A percentile compares a stretch with the other conserved stretches of the same genome.
Evolutionary conservation across 2,797 vertebrate species (phyloP).

Genomic region (Alauda arvensis): DNA sequence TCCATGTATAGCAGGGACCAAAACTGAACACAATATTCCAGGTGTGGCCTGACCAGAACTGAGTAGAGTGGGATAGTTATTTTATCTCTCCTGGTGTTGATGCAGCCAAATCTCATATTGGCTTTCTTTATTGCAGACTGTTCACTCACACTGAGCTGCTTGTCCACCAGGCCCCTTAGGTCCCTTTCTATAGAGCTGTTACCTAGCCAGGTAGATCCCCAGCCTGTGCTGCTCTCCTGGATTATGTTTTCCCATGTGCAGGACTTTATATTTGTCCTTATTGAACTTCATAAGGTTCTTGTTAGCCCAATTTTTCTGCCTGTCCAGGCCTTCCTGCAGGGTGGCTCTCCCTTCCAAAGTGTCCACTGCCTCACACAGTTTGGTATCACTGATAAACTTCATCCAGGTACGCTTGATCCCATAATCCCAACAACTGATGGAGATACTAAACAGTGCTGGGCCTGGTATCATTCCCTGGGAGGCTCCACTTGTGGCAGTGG

Average conservation of each 20-base stretch:
- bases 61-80: not conserved
- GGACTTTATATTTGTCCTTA: not conserved
- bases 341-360: not conserved
- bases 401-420: not conserved
- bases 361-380: not conserved
- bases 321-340: not conserved
- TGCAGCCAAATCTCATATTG: not conserved
- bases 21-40: not conserved
- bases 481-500: not conserved
- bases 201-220: not conserved
- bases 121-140: not conserved
- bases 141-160: not conserved
- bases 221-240: not conserved
- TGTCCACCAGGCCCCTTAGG: not conserved
- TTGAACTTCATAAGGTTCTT: not conserved
- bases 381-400: not conserved
- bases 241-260: not conserved
- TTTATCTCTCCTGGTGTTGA: not conserved
- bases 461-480: accelerated
- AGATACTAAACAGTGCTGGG: accelerated
- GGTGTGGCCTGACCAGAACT: not conserved
- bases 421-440: not conserved
- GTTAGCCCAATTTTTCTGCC: not conserved
- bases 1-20: not conserved
- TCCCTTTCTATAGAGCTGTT: not conserved